Percentiles rank a stretch among this genome's conserved stretches.
Evolutionary conservation across 1,140 invertebrate species (phyloP).

Genomic region (Drosophila aff.): DNA sequence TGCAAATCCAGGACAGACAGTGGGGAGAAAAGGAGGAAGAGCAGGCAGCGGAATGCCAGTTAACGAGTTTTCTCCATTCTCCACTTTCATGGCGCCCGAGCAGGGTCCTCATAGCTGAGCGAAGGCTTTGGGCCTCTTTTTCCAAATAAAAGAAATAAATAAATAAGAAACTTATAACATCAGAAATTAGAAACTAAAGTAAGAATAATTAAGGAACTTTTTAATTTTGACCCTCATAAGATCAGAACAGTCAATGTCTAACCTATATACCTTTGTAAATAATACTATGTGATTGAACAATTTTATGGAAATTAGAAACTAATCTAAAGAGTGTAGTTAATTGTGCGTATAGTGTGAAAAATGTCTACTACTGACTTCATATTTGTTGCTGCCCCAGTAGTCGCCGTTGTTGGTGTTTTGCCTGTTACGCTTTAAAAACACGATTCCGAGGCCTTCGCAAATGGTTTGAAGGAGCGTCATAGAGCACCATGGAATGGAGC

Average conservation of each 20-base stretch:
- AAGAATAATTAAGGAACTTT: too few species aligned
- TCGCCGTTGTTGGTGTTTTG: constrained; percentile 15
- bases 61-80: constrained; percentile 75
- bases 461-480: constrained; percentile 20
- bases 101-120: constrained; percentile 9
- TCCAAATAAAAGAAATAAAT: background rate
- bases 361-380: constrained; percentile 15
- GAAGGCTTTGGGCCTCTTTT: background rate
- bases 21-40: constrained; percentile 7
- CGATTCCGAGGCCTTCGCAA: constrained; percentile 40
- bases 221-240: too few species aligned
- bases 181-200: too few species aligned
- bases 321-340: background rate
- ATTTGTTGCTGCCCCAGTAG: constrained; percentile 33
- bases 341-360: constrained; percentile 11
- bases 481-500: background rate
- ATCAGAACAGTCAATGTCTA: too few species aligned
- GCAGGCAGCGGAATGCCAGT: constrained; percentile 67
- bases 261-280: too few species aligned
- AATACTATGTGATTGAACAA: too few species aligned
- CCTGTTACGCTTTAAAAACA: constrained; percentile 63
- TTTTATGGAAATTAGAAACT: background rate
- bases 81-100: constrained; percentile 4
- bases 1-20: constrained; percentile 60
- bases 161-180: too few species aligned